These are phyloP conservation scores for Camponotus vicinus DNA, from an alignment of 1,140 invertebrate species.

Conservation along the genomic window DNA sequence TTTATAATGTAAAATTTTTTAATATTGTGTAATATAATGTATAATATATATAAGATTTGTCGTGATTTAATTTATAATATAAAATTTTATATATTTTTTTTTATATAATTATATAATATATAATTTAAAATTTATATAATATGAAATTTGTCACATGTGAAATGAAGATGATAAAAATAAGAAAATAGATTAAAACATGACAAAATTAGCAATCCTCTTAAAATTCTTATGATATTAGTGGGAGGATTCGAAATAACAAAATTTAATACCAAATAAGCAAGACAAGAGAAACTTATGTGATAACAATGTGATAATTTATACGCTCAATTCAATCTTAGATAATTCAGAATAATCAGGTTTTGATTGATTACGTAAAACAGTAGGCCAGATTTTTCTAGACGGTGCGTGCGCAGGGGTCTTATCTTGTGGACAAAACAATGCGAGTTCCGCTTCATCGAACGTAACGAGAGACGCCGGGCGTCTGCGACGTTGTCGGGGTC, in stretches of 20 bases:
- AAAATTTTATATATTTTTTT: too few relatives aligned
- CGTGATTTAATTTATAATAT: too few relatives aligned
- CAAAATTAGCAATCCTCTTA: not conserved
- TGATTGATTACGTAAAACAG: conserved; percentile 3
- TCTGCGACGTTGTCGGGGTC: not conserved
- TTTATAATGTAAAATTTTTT: not conserved
- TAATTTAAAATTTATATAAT: not conserved
- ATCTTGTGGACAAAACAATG: not conserved
- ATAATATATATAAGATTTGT: too few relatives aligned
- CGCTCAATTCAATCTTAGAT: not conserved
- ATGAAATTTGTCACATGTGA: not conserved
- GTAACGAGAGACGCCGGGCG: conserved; percentile 29
- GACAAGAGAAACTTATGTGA: not conserved
- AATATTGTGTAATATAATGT: not conserved
- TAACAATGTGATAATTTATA: not conserved
- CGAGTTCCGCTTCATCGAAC: conserved; percentile 15
- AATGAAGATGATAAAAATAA: not conserved
- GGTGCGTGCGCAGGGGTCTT: not conserved
- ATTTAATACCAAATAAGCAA: not conserved
- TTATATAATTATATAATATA: too few relatives aligned
- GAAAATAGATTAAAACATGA: not conserved
- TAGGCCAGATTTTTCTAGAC: not conserved
- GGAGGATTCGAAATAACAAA: not conserved
- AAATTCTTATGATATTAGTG: not conserved
- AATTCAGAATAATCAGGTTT: not conserved